Conservation (phyloP, 1,140 invertebrate species). For the Propsilocerus akamusi region DNA sequence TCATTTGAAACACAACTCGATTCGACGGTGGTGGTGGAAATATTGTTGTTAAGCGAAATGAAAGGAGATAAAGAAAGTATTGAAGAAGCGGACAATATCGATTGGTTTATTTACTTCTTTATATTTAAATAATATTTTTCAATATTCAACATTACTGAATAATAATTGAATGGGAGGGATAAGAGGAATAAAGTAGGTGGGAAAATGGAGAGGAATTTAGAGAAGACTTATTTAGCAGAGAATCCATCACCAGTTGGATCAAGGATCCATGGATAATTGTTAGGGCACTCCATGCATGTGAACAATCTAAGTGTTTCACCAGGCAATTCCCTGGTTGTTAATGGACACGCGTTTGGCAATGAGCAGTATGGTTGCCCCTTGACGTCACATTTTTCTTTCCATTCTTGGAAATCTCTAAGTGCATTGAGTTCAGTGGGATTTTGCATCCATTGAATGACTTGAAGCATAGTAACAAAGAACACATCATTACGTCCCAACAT, state of each 20-base stretch:
- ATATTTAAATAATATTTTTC: too few relatives aligned
- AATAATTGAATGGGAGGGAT: too few relatives aligned
- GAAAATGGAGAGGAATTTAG: too few relatives aligned
- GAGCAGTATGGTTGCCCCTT: slow-evolving; percentile 87
- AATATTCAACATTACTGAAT: too few relatives aligned
- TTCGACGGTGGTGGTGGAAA: too few relatives aligned
- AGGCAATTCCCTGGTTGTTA: slow-evolving; percentile 76
- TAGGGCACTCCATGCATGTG: slow-evolving; percentile 90
- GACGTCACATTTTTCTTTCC: slow-evolving; percentile 91
- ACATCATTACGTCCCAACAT: slow-evolving; percentile 78
- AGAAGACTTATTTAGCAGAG: slow-evolving; percentile 45
- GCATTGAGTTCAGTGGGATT: slow-evolving; percentile 75
- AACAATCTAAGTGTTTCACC: slow-evolving; percentile 82
- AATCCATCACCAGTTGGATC: slow-evolving; percentile 90
- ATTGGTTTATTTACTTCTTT: too few relatives aligned
- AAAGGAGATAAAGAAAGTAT: too few relatives aligned
- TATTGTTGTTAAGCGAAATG: too few relatives aligned
- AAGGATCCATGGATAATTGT: slow-evolving; percentile 88
- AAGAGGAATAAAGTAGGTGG: too few relatives aligned
- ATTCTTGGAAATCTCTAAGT: slow-evolving; percentile 78
- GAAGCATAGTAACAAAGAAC: slow-evolving; percentile 83
- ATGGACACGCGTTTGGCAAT: slow-evolving; percentile 71
- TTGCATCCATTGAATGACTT: slow-evolving; percentile 97
- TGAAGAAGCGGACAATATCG: too few relatives aligned
- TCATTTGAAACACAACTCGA: too few relatives aligned